Evolutionary conservation across 2,797 vertebrate genomes (phyloP), one percentile per base, ranked within the genome.

Genomic region (Lerista edwardsae): DNA sequence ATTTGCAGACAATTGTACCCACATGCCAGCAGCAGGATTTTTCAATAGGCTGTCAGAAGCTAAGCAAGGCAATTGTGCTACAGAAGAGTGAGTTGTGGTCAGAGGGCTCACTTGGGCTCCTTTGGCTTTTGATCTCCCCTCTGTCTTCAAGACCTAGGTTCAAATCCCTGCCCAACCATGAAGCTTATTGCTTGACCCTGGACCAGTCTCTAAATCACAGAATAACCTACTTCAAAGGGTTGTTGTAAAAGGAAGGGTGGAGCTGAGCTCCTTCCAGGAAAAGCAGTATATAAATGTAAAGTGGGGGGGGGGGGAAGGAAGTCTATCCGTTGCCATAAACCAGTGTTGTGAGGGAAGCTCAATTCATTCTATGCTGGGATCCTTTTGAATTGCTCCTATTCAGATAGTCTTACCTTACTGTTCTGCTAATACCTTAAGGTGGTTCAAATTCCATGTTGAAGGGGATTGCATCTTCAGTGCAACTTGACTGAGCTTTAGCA

Each of bases 21-120:
- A 99, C 98, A 27, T 99, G 98, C 78, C 98, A 98, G 94, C 98
- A 98, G 94, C 98, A 98, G 94, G 98, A 99, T 82, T 98, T 98
- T 89, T 95, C 96, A 73, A 96, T 99, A 65, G 97, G 98, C 82
- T 96, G 97, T 2, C 98, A 98, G 93, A 99, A 99, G 93, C 98
- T 98, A 93, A 99, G 98, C 97, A 99, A 98, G 91, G 98, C 98
- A 44, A 98, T 98, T 0, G 95, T 99, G 14, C 96, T 99, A 29
- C 99, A 99, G 95, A 99, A 99, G 94, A 99, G 99, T 99, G 96
- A 96, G 97, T 94, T 41, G 51, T 6, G 12, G 78, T 31, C 1
- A 14, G 23, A 25, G 62, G 27, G 1, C 29, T 57, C 14, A 57
- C 21, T 29, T 69, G 14, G 29, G 19, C 47, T 36, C 2, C 29